Percentiles rank a stretch among this genome's conserved stretches.
These are phyloP conservation scores for Argopecten irradians DNA, from an alignment of 1,140 invertebrate genomes.

Conservation along the genomic window DNA sequence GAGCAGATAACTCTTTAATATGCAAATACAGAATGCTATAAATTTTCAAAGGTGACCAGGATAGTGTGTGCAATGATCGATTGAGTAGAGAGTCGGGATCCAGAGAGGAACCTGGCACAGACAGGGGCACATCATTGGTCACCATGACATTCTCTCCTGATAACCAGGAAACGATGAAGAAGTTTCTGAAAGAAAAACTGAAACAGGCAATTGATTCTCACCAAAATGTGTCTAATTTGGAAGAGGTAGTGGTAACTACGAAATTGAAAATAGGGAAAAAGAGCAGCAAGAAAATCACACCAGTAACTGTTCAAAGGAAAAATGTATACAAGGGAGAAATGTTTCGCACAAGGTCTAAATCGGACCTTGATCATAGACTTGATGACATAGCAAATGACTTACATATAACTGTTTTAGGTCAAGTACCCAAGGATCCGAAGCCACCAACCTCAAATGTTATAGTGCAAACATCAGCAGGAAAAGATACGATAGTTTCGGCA, in stretches of 20 bases:
- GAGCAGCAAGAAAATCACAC: slow-evolving; percentile 7
- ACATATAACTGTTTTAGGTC: background rate
- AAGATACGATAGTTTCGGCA: slow-evolving; percentile 8
- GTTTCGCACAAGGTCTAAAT: background rate
- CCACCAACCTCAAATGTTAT: background rate
- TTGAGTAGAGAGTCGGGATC: background rate
- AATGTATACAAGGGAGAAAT: background rate
- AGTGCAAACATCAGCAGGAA: background rate
- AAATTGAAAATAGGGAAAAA: background rate
- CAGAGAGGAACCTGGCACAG: background rate
- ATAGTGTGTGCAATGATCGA: background rate
- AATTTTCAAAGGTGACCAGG: background rate
- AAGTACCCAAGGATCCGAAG: background rate
- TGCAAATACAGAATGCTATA: too few relatives aligned
- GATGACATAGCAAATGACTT: background rate
- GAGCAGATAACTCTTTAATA: too few relatives aligned
- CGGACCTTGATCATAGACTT: background rate
- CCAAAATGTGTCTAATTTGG: background rate
- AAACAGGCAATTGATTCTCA: background rate
- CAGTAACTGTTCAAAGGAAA: background rate
- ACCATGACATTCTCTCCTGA: background rate
- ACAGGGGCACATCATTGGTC: background rate
- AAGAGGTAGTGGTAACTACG: background rate
- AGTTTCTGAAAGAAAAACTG: background rate
- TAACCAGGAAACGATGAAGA: background rate